These are phyloP conservation scores for Agrypnus murinus DNA, from an alignment of 2,888 invertebrate genomes.

Conservation along the genomic window DNA sequence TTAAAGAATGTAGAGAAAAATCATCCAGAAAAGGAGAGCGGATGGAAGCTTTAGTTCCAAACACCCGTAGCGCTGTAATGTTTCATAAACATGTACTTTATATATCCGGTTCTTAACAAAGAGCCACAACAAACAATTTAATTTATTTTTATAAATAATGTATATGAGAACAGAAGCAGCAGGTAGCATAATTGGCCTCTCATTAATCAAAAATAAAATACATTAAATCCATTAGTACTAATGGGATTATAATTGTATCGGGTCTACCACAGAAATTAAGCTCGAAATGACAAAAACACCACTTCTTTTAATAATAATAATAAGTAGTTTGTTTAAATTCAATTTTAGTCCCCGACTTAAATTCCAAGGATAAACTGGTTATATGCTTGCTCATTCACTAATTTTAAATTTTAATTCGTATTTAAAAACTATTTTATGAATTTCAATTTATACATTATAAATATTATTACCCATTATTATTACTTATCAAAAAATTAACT, in stretches of 20 bases:
- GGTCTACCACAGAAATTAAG: slow-evolving; percentile 49
- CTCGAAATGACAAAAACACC: slow-evolving; percentile 52
- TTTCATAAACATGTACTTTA: slow-evolving; percentile 49
- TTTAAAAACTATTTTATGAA: slow-evolving; percentile 19
- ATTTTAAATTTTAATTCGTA: slow-evolving; percentile 34
- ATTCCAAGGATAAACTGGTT: slow-evolving; percentile 27
- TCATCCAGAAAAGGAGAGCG: slow-evolving; percentile 8
- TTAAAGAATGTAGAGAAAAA: too few relatives aligned
- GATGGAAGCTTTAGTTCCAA: slow-evolving; percentile 36
- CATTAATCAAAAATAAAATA: slow-evolving; percentile 57
- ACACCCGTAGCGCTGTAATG: slow-evolving; percentile 39
- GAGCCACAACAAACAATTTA: slow-evolving; percentile 53
- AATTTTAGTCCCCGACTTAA: slow-evolving; percentile 43
- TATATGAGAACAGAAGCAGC: slow-evolving; percentile 54
- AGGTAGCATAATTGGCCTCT: slow-evolving; percentile 50
- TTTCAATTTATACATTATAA: slow-evolving; percentile 15
- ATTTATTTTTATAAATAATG: slow-evolving; percentile 55
- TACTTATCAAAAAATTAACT: too few relatives aligned
- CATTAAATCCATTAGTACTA: slow-evolving; percentile 56
- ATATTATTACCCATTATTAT: too few relatives aligned
- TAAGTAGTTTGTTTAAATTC: slow-evolving; percentile 52
- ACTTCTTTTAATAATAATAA: slow-evolving; percentile 40
- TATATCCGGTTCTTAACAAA: slow-evolving; percentile 52
- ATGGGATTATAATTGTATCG: slow-evolving; percentile 57
- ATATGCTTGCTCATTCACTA: slow-evolving; percentile 21